Conservation (phyloP, 2,113 vertebrate genomes). For the Panthera leo region DNA sequence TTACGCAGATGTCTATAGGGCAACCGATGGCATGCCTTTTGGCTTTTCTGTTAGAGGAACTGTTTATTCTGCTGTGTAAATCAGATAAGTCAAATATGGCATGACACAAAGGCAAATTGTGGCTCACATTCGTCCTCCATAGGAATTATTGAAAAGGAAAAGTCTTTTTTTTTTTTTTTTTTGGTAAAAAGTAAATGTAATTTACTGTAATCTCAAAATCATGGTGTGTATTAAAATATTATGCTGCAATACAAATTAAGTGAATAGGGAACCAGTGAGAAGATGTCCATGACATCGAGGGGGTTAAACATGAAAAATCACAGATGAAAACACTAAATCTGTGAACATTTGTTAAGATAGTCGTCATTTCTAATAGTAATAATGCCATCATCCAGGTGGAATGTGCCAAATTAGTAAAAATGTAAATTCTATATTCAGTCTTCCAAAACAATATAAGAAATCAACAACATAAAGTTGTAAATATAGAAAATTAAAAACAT, state of each 20-base stretch:
- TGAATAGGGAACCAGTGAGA: not conserved
- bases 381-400: not conserved
- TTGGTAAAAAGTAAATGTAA: not conserved
- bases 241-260: not conserved
- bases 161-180: not conserved
- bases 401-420: not conserved
- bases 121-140: not conserved
- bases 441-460: not conserved
- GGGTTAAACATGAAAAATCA: not conserved
- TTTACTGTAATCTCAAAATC: not conserved
- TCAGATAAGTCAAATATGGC: slow-evolving; percentile 45
- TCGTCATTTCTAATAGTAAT: not conserved
- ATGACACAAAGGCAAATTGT: not conserved
- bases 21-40: slow-evolving; percentile 32
- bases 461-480: not conserved
- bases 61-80: slow-evolving; percentile 56
- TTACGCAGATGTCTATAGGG: slow-evolving; percentile 63
- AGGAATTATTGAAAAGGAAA: slow-evolving; percentile 20
- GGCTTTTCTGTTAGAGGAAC: slow-evolving; percentile 61
- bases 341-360: not conserved
- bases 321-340: not conserved
- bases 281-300: not conserved
- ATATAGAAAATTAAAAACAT: too few relatives aligned
- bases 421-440: not conserved
- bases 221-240: not conserved